These are phyloP conservation scores for Pyrgilauda ruficollis DNA, from an alignment of 2,113 vertebrate species.

Conservation along the genomic window DNA sequence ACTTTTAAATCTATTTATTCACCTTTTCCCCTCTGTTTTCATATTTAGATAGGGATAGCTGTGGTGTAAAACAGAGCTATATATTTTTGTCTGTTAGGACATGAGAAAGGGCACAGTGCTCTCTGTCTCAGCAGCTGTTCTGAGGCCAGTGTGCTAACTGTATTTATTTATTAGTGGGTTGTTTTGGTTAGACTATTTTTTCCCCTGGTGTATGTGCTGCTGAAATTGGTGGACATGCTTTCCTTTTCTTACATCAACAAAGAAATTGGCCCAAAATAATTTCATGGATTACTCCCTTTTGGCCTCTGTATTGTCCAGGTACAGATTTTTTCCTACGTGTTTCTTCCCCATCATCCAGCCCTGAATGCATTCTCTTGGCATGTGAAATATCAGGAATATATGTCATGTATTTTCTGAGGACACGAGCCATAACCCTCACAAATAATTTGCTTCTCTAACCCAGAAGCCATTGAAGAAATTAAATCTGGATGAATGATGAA, in stretches of 20 bases:
- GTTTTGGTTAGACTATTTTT: conserved; percentile 39
- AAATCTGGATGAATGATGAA: neutral
- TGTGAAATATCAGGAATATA: neutral
- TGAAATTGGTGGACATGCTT: neutral
- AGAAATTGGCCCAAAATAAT: neutral
- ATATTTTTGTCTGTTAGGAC: conserved; percentile 40
- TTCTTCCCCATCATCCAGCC: neutral
- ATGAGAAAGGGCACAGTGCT: conserved; percentile 41
- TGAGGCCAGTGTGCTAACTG: neutral
- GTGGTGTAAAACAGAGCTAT: neutral
- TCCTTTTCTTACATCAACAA: neutral
- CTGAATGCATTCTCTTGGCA: neutral
- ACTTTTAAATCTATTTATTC: neutral
- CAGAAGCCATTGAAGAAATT: neutral
- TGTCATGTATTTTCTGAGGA: neutral
- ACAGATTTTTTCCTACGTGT: neutral
- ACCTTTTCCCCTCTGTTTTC: neutral
- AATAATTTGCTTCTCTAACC: neutral
- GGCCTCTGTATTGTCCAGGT: neutral
- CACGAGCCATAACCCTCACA: neutral
- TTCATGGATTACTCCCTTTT: neutral
- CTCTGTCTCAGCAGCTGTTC: conserved; percentile 20
- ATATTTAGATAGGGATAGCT: neutral
- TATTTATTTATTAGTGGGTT: conserved; percentile 32
- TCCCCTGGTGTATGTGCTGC: neutral